Conservation (phyloP, 2,797 vertebrate genomes). For the Rhabdomys pumilio region DNA sequence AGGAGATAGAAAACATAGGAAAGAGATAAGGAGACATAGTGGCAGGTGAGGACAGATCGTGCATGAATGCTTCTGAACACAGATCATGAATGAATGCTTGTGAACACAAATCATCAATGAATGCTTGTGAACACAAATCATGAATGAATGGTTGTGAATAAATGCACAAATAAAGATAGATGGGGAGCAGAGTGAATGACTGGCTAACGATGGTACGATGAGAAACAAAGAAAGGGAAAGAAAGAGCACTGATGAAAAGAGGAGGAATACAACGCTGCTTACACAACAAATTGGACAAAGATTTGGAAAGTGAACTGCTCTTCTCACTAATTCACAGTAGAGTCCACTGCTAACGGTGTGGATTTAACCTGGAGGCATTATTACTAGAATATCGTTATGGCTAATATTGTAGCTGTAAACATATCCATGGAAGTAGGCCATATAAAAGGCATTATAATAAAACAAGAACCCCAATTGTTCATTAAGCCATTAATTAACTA, state of each 20-base stretch:
- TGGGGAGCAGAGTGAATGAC: too few relatives aligned
- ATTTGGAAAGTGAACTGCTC: not conserved
- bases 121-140: not conserved
- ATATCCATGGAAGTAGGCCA: slow-evolving; percentile 43
- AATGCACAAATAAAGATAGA: not conserved
- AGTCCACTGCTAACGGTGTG: not conserved
- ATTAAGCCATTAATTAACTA: slow-evolving; percentile 71
- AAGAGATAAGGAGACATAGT: too few relatives aligned
- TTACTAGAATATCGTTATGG: slow-evolving; percentile 8
- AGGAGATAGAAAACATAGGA: too few relatives aligned
- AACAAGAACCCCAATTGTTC: slow-evolving; percentile 64
- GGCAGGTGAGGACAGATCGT: not conserved
- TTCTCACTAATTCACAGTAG: not conserved
- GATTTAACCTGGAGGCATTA: slow-evolving; percentile 18
- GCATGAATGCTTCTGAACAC: not conserved
- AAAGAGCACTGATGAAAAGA: rapidly evolving
- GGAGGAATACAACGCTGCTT: not conserved
- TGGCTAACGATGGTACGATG: rapidly evolving
- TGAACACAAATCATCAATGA: too few relatives aligned
- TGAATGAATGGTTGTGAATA: too few relatives aligned
- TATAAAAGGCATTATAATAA: slow-evolving; percentile 55
- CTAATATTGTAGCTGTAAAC: slow-evolving; percentile 47
- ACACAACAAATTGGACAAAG: not conserved
- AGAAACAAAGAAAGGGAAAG: not conserved
- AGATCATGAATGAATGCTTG: not conserved